Base-by-base conservation (phyloP, 2,888 invertebrate genomes). In the Criorhina ranunculi region DNA sequence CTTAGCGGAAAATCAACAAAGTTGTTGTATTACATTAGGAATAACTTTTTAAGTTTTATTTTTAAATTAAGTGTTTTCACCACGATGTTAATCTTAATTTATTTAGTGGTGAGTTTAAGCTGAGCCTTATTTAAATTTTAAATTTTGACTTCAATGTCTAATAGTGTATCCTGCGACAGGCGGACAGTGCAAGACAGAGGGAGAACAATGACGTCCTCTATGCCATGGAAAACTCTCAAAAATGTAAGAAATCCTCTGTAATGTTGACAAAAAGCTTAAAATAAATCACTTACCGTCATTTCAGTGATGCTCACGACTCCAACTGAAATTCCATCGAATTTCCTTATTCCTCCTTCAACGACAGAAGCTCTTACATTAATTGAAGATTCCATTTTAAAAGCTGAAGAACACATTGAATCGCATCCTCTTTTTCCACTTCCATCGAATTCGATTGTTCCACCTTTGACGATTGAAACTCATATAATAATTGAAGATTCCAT, bases 51-150 rank as follows among this genome's bases (percentile, higher is more conserved):
- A 1, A 51, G 75, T 31, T 62, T 67, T 24, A 12, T 59, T 0
- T 85, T 85, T 11, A 85, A 85, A 40, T 53, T 59, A 15, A 75
- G 79, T 69, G 55, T 85, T n/a, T 49, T 75, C 5, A 49, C 49
- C 0, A 85, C 79, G 37, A 64, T 85, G 67, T 51, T 73, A 7
- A 59, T 79, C 31, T 31, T 85, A 64, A 44, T 79, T 0, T 85
- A 85, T 6, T 69, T 85, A 19, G 79, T 85, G 55, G 83, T 85
- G 51, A 70, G 83, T 75, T 19, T n/a, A 0, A n/a, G 1, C 11
- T 6, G 1, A 9, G 0, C 2, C 31, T 9, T 33, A 5, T 3
- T 0, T 24, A 11, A 12, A 0, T 49, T 37, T 17, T 12, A 1
- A 37, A 31, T 11, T 6, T 46, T 12, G 9, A 8, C 1, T 29